A percentile compares a stretch with the other conserved stretches of the same genome.
phyloP scores from a whole-genome alignment of 1,140 invertebrate genomes.

The Zaprionus nigranus region DNA sequence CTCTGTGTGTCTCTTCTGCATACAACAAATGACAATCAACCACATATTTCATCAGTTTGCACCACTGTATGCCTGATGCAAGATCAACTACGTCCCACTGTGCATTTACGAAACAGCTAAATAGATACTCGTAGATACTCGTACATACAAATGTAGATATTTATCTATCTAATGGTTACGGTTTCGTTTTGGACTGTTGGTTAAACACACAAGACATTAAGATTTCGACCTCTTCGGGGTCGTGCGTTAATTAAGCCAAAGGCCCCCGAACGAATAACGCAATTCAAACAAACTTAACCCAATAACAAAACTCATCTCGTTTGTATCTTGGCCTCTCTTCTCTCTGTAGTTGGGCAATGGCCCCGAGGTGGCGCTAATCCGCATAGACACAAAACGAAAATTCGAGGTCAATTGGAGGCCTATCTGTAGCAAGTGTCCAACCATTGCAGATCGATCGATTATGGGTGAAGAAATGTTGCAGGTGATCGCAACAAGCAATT shows the following conservation, averaged over 20 bases:
- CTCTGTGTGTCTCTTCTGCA: not conserved
- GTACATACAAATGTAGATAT: not conserved
- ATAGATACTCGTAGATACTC: too few relatives aligned
- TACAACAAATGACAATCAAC: not conserved
- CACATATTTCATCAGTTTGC: not conserved
- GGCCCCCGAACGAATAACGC: constrained; percentile 7
- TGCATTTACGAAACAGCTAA: constrained; percentile 4
- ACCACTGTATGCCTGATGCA: not conserved
- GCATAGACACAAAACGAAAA: constrained; percentile 14
- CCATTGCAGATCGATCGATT: constrained; percentile 8
- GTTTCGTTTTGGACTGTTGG: constrained; percentile 23
- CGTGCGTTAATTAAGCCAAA: constrained; percentile 32
- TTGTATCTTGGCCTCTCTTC: constrained; percentile 15
- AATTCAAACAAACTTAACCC: constrained; percentile 15
- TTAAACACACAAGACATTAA: constrained; percentile 21
- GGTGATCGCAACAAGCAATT: not conserved
- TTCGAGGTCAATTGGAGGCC: constrained; percentile 29
- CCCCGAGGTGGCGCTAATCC: constrained; percentile 11
- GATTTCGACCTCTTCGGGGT: constrained; percentile 12
- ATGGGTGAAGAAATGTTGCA: not conserved
- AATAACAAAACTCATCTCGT: constrained; percentile 16
- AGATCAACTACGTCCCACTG: not conserved
- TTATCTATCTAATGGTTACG: not conserved
- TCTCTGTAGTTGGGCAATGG: constrained; percentile 39
- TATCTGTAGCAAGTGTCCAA: constrained; percentile 16